These are phyloP conservation scores for Orycteropus afer DNA, from an alignment of 2,113 vertebrate species.

Conservation along the genomic window DNA sequence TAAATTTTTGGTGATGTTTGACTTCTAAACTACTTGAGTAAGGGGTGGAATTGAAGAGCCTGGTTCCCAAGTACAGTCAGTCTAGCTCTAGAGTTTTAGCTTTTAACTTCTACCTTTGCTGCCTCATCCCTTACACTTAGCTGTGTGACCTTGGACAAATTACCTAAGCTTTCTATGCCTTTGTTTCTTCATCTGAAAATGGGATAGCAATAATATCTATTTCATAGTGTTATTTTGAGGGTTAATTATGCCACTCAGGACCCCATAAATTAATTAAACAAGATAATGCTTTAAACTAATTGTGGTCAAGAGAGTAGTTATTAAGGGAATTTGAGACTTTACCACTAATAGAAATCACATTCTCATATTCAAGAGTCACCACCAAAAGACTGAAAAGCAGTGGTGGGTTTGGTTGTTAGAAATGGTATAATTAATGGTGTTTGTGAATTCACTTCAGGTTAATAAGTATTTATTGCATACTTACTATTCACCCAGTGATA, in stretches of 20 bases:
- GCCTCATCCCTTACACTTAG: background rate
- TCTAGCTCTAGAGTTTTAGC: background rate
- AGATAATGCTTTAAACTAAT: background rate
- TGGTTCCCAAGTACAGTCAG: background rate
- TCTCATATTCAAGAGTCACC: too few relatives aligned
- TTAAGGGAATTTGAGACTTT: background rate
- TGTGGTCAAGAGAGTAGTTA: background rate
- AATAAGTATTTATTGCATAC: too few relatives aligned
- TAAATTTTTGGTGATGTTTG: slow-evolving; percentile 79
- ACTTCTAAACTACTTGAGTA: slow-evolving; percentile 76
- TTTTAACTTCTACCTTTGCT: background rate
- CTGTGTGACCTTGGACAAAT: background rate
- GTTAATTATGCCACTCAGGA: background rate
- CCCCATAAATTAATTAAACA: background rate
- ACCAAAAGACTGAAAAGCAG: slow-evolving; percentile 82
- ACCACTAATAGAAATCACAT: background rate
- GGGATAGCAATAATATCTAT: background rate
- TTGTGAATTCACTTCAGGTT: background rate
- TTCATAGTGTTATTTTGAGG: background rate
- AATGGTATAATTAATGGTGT: background rate
- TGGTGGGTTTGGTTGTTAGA: slow-evolving; percentile 87
- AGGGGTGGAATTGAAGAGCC: slow-evolving; percentile 80
- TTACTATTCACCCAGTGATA: background rate
- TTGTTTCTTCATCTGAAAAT: background rate
- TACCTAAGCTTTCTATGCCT: background rate